Conservation (phyloP, 2,797 vertebrate genomes). For the Anas bahamensis region DNA sequence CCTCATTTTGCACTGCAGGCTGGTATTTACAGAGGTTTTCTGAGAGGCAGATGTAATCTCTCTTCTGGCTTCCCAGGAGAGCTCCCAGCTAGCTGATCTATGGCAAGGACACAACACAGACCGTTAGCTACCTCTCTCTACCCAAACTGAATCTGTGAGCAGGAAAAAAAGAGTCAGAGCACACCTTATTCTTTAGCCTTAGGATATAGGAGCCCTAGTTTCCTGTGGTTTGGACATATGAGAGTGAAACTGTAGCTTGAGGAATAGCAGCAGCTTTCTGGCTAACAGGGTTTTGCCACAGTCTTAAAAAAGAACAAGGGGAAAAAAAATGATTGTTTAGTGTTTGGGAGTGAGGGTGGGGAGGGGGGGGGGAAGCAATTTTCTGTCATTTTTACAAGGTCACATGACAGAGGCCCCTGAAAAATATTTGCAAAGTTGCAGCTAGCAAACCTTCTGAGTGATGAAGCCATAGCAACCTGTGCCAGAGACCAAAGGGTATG, state of each 20-base stretch:
- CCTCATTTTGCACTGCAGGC: not conserved
- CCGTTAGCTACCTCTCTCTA: constrained; percentile 12
- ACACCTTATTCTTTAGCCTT: not conserved
- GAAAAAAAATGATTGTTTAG: not conserved
- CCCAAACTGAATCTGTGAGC: constrained; percentile 40
- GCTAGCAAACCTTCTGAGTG: not conserved
- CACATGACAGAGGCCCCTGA: not conserved
- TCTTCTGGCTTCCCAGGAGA: constrained; percentile 13
- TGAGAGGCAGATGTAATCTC: constrained; percentile 15
- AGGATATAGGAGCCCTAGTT: not conserved
- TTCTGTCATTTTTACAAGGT: not conserved
- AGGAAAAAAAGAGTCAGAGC: not conserved
- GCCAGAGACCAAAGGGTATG: not conserved
- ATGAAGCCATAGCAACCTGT: not conserved
- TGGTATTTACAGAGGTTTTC: constrained; percentile 46
- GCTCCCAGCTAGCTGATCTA: not conserved
- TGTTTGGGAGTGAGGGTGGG: not conserved
- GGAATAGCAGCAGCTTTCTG: not conserved
- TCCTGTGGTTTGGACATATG: not conserved
- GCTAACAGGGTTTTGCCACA: not conserved
- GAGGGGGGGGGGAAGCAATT: not conserved
- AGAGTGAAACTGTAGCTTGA: not conserved
- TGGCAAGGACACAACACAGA: not conserved
- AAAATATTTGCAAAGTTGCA: not conserved
- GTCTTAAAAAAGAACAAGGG: not conserved